Evolutionary conservation across 2,797 vertebrate genomes (phyloP).

Genomic region (Atherinosoma microstoma): DNA sequence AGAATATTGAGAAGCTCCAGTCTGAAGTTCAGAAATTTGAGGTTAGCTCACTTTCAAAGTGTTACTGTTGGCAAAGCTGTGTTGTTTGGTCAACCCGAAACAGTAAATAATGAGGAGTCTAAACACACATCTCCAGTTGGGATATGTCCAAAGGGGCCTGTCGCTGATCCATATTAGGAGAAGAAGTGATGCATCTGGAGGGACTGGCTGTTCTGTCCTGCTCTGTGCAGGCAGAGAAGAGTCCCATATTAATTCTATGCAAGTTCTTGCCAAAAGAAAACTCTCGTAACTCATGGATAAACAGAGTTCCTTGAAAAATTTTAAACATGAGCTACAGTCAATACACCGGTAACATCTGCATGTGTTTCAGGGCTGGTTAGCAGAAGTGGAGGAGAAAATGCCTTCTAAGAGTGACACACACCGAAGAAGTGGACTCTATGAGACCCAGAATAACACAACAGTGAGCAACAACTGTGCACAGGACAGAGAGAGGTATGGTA

Average conservation of each 20-base stretch:
- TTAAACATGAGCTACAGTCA: not conserved
- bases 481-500: constrained; percentile 97
- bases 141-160: constrained; percentile 37
- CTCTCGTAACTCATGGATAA: constrained; percentile 7
- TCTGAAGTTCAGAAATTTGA: constrained; percentile 94
- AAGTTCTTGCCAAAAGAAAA: constrained; percentile 12
- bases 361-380: constrained; percentile 91
- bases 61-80: constrained; percentile 46
- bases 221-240: constrained; percentile 13
- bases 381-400: constrained; percentile 93
- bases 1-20: constrained; percentile 92
- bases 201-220: constrained; percentile 5
- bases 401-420: constrained; percentile 85
- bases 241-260: constrained; percentile 21
- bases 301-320: not conserved
- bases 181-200: constrained; percentile 61
- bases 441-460: constrained; percentile 85
- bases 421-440: constrained; percentile 88
- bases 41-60: constrained; percentile 74
- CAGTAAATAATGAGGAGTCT: constrained; percentile 59
- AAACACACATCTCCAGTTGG: constrained; percentile 42
- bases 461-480: constrained; percentile 92
- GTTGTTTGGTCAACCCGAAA: constrained; percentile 61
- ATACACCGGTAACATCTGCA: not conserved
- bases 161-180: constrained; percentile 71